Evolutionary conservation across 1,140 invertebrate genomes (phyloP).

Genomic region (Apis florea): DNA sequence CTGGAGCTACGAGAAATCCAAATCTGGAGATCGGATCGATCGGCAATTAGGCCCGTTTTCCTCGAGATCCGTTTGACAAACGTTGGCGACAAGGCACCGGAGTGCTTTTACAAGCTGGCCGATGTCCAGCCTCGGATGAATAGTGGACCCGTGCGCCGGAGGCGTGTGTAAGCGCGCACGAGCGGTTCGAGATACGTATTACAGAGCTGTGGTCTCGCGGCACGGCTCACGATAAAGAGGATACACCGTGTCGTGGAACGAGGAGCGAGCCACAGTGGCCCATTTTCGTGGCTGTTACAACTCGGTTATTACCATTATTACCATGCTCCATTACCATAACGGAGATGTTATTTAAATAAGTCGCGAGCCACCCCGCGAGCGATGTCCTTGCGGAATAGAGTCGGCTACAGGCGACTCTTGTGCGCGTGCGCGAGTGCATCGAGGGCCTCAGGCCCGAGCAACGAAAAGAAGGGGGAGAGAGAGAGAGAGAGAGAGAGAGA

Average conservation of each 20-base stretch:
- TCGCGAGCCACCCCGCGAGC: constrained; percentile 47
- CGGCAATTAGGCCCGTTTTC: constrained; percentile 8
- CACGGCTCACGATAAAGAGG: constrained; percentile 33
- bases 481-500: constrained; percentile 14
- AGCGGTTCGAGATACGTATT: constrained; percentile 28
- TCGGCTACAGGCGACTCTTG: constrained; percentile 24
- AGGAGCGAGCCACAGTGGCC: constrained; percentile 57
- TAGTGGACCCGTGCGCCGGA: constrained; percentile 40
- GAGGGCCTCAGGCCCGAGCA: neutral
- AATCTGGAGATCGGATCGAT: neutral
- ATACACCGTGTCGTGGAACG: constrained; percentile 18
- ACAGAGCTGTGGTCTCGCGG: neutral
- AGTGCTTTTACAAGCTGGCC: constrained; percentile 38
- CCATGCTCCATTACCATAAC: constrained; percentile 68
- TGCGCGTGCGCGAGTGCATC: neutral
- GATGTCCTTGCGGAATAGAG: constrained; percentile 52
- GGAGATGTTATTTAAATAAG: constrained; percentile 70
- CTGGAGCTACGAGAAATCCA: neutral
- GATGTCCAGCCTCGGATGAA: constrained; percentile 32
- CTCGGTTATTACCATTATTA: constrained; percentile 70
- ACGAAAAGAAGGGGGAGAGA: constrained; percentile 12
- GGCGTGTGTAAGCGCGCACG: constrained; percentile 44
- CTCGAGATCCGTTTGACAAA: constrained; percentile 16
- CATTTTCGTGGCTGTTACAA: constrained; percentile 67
- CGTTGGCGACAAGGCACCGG: constrained; percentile 17